These are phyloP conservation scores for Artibeus jamaicensis DNA, from an alignment of 2,797 vertebrate species.

Conservation along the genomic window DNA sequence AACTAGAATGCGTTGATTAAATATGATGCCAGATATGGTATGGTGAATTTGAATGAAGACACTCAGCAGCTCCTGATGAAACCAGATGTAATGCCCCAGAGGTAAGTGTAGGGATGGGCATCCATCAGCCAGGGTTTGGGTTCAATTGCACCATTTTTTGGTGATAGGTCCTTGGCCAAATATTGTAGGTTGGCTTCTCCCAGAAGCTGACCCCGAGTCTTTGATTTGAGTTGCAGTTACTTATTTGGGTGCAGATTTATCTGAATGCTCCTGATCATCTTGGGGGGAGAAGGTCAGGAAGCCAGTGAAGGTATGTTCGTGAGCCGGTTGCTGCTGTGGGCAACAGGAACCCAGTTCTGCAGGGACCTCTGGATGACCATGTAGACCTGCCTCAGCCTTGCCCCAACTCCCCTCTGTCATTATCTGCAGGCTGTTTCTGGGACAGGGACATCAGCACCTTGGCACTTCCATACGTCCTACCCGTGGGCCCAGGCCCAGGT, in stretches of 20 bases:
- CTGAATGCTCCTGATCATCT: neutral
- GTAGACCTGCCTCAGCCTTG: neutral
- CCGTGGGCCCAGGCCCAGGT: too few species aligned
- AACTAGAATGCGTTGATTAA: neutral
- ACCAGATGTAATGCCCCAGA: neutral
- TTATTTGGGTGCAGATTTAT: neutral
- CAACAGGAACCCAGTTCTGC: neutral
- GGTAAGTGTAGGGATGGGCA: neutral
- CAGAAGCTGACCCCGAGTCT: neutral
- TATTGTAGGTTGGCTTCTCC: neutral
- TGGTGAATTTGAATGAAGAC: neutral
- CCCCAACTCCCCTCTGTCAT: neutral
- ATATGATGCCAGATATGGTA: neutral
- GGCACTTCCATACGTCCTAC: rapidly evolving
- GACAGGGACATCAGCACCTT: neutral
- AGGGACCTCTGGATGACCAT: neutral
- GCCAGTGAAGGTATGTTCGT: neutral
- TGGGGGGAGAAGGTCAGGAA: neutral
- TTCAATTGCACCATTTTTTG: neutral
- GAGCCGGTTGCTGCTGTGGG: neutral
- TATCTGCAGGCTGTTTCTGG: neutral
- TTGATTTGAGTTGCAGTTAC: neutral
- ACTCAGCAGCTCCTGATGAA: too few species aligned
- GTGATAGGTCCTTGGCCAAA: neutral
- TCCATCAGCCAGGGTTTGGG: neutral